These are phyloP conservation scores for Drosophila pullipes DNA, from an alignment of 2,888 invertebrate species.

Conservation along the genomic window DNA sequence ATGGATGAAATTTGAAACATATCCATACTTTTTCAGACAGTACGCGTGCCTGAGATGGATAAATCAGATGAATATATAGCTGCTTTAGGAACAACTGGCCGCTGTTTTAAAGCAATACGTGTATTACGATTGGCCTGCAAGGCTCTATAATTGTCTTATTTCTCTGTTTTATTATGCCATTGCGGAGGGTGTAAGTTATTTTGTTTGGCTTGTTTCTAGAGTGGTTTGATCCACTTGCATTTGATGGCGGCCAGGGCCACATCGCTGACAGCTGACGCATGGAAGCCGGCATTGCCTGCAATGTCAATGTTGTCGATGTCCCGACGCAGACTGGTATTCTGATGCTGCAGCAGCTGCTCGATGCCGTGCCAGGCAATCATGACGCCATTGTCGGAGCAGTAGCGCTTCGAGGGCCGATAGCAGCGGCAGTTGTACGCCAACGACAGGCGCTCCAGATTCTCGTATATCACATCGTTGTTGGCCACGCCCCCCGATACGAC, in stretches of 20 bases:
- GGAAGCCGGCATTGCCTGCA: constrained; percentile 77
- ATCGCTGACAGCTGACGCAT: constrained; percentile 63
- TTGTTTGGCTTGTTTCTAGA: constrained; percentile 13
- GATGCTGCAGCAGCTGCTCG: constrained; percentile 87
- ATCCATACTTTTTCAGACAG: background rate
- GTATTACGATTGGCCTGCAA: background rate
- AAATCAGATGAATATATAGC: background rate
- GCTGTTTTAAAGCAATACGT: background rate
- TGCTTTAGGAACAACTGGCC: background rate
- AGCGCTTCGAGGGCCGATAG: constrained; percentile 91
- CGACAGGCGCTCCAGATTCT: constrained; percentile 90
- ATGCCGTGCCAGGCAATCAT: constrained; percentile 99
- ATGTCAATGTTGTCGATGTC: constrained; percentile 87
- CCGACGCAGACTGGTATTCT: constrained; percentile 47
- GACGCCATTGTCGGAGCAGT: constrained; percentile 99
- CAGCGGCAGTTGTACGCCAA: constrained; percentile 88
- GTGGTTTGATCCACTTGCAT: constrained; percentile 83
- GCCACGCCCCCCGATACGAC: constrained; percentile 98
- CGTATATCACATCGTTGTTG: constrained; percentile 93
- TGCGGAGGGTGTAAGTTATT: background rate
- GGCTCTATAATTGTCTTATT: background rate
- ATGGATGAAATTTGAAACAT: background rate
- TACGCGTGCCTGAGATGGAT: background rate
- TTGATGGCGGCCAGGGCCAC: constrained; percentile 76
- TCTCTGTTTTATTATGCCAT: too few relatives aligned